Conservation (phyloP, 1,140 invertebrate genomes). For the Drosophila lacertosa region DNA sequence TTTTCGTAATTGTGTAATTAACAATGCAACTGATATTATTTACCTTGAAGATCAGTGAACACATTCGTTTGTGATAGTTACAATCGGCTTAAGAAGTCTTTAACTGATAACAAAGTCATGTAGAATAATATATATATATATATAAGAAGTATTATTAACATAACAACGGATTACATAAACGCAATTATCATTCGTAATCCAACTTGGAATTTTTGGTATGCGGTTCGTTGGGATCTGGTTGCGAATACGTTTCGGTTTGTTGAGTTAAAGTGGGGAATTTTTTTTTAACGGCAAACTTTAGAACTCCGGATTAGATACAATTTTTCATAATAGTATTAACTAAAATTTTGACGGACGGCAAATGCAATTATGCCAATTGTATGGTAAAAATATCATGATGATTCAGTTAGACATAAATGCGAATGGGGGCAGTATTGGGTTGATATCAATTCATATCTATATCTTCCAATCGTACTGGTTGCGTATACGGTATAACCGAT, state of each 20-base stretch:
- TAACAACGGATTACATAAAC: constrained; percentile 26
- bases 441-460: constrained; percentile 89
- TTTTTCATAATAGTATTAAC: constrained; percentile 20
- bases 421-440: constrained; percentile 62
- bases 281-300: constrained; percentile 11
- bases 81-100: constrained; percentile 34
- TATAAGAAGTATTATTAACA: constrained; percentile 35
- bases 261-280: constrained; percentile 8
- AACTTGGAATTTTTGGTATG: constrained; percentile 14
- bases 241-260: too few relatives aligned
- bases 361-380: constrained; percentile 12
- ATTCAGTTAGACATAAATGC: constrained; percentile 72
- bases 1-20: constrained; percentile 25
- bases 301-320: constrained; percentile 39
- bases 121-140: constrained; percentile 31
- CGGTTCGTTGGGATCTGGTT: background rate
- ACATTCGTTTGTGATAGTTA: constrained; percentile 26
- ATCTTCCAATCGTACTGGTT: constrained; percentile 98
- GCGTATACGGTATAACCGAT: constrained; percentile 95
- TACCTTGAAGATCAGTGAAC: constrained; percentile 42
- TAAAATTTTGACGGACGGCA: constrained; percentile 1
- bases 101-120: constrained; percentile 41
- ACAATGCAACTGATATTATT: constrained; percentile 36
- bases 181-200: constrained; percentile 24
- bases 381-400: constrained; percentile 18